Conservation (phyloP, 2,888 invertebrate species). For the Carcina quercana region DNA sequence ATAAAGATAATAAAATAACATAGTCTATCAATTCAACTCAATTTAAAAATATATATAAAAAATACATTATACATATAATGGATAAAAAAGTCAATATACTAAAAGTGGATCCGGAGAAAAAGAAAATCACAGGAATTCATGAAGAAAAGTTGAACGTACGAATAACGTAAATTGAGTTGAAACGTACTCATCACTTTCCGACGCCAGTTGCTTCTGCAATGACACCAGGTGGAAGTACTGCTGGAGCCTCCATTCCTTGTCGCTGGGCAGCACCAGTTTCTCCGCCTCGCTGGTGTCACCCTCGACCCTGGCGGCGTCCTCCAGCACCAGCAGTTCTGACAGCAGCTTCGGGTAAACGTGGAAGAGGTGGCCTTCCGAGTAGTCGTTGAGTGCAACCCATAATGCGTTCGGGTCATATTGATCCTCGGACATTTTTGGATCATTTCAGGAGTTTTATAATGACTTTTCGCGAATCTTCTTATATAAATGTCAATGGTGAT, state of each 20-base stretch:
- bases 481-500: background rate
- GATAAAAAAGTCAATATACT: too few relatives aligned
- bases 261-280: conserved; percentile 79
- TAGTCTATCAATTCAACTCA: too few relatives aligned
- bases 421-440: conserved; percentile 35
- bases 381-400: conserved; percentile 74
- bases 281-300: conserved; percentile 64
- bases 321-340: conserved; percentile 73
- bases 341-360: conserved; percentile 79
- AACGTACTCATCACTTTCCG: conserved; percentile 32
- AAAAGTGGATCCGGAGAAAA: too few relatives aligned
- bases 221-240: conserved; percentile 81
- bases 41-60: too few relatives aligned
- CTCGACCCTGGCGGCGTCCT: conserved; percentile 54
- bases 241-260: conserved; percentile 78
- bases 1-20: too few relatives aligned
- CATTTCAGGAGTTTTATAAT: conserved; percentile 27
- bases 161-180: too few relatives aligned
- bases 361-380: conserved; percentile 76
- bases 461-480: background rate
- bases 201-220: conserved; percentile 75
- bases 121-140: too few relatives aligned
- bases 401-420: conserved; percentile 53
- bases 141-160: too few relatives aligned
- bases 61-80: too few relatives aligned